Base-by-base conservation (phyloP, 2,888 invertebrate genomes). In the Mimachlamys varia region DNA sequence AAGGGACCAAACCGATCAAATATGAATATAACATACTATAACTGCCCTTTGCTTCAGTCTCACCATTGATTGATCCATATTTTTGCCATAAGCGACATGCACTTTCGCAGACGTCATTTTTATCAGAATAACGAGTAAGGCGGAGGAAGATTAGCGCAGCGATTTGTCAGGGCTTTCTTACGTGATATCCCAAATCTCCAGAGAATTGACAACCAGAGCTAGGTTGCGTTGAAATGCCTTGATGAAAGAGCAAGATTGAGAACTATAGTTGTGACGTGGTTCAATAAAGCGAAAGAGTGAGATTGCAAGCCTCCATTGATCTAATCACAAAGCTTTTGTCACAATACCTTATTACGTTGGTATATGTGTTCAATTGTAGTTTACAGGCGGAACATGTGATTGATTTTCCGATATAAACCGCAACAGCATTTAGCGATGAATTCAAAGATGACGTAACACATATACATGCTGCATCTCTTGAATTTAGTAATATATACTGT, bases 111-210 rank as follows among this genome's bases (percentile, higher is more conserved):
- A 33, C 19, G 53, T 53, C 53, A 53, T 10, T 53, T 53, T 22
- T 76, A 76, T 76, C 76, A 12, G 76, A 76, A 76, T 33, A 22
- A 7, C 76, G 76, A 76, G 76, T 12, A 15, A 76, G 33, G 27
- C 76, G 0, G 62, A n/a, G 62, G n/a, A 10, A 76, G 76, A 76
- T 76, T 27, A 33, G 76, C 76, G 33, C 22, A 33, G 76, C 33
- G 76, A 76, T 76, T 76, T 76, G 76, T 76, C 76, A 76, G 33
- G 27, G 22, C 27, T 76, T 76, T 76, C 76, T 76, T 76, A 76
- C 76, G 76, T 76, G 33, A 76, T 76, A 33, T 76, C 33, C 76
- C 27, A 76, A 76, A 76, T 76, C 76, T 19, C 76, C 7, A 76
- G 76, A 76, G 76, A 27, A 76, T 33, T 76, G 76, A 76, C 76